phyloP scores from a whole-genome alignment of 2,888 invertebrate species.

The Tridacna gigas region DNA sequence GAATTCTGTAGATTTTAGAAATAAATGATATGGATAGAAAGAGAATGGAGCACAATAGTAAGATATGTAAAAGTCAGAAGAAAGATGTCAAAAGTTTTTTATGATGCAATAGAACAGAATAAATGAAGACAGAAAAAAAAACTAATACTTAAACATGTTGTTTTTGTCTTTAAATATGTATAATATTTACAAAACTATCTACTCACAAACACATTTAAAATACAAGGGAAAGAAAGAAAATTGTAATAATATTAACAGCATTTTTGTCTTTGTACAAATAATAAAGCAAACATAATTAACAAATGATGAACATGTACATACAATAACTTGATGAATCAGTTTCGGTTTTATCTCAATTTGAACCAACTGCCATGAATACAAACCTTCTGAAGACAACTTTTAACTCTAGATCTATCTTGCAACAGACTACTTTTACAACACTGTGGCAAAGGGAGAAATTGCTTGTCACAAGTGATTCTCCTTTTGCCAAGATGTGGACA shows the following conservation, averaged over 20 bases:
- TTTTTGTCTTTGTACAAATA: constrained; percentile 23
- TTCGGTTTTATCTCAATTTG: not conserved
- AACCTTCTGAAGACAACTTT: too few relatives aligned
- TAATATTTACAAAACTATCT: constrained; percentile 26
- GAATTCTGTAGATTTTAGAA: not conserved
- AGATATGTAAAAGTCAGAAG: too few relatives aligned
- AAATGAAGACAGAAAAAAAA: not conserved
- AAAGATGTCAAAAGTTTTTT: not conserved
- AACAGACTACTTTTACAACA: too few relatives aligned
- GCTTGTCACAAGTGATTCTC: too few relatives aligned
- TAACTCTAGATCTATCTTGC: too few relatives aligned
- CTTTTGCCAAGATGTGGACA: not conserved
- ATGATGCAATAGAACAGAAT: constrained; percentile 6
- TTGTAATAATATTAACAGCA: constrained; percentile 22
- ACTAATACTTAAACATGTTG: constrained; percentile 32
- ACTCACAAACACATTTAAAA: constrained; percentile 19
- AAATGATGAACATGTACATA: constrained; percentile 5
- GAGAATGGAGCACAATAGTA: not conserved
- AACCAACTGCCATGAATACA: too few relatives aligned
- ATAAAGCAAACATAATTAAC: constrained; percentile 24
- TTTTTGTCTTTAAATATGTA: constrained; percentile 31
- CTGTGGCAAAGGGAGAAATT: not conserved
- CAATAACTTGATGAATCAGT: not conserved
- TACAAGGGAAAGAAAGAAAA: constrained; percentile 2
- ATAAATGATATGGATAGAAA: constrained; percentile 8